These are phyloP conservation scores for Uropsilus gracilis DNA, from an alignment of 2,113 vertebrate species.

Conservation along the genomic window DNA sequence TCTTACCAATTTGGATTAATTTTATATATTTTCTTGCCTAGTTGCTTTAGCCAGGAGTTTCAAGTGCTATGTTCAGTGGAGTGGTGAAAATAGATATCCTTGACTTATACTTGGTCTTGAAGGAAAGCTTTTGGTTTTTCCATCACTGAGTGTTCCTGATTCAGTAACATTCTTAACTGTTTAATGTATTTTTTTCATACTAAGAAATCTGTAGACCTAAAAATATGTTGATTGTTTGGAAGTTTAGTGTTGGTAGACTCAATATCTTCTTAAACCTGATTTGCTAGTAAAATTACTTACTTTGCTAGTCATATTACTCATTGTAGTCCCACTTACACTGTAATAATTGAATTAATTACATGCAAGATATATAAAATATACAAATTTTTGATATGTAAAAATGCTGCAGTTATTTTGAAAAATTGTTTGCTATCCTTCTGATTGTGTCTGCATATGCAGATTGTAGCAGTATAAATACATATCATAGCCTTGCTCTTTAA, in stretches of 20 bases:
- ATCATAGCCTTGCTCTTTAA: conserved; percentile 54
- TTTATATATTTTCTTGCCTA: too few species aligned
- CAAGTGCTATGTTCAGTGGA: too few species aligned
- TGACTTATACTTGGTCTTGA: too few species aligned
- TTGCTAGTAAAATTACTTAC: background rate
- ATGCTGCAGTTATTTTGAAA: background rate
- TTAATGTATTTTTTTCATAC: background rate
- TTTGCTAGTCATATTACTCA: too few species aligned
- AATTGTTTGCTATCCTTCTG: conserved; percentile 50
- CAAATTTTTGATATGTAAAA: conserved; percentile 14
- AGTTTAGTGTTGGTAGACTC: background rate
- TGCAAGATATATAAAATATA: background rate
- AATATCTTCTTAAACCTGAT: background rate
- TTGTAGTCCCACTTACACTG: too few species aligned
- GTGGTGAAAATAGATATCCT: too few species aligned
- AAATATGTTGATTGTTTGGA: background rate
- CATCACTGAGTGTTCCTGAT: background rate
- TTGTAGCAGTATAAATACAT: conserved; percentile 35
- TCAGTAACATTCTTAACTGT: background rate
- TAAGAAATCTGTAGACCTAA: background rate
- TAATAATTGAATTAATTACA: background rate
- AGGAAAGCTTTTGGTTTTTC: too few species aligned
- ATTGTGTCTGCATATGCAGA: conserved; percentile 35
- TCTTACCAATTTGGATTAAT: too few species aligned
- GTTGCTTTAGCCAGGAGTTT: too few species aligned